Base-by-base conservation (phyloP, 2,797 vertebrate species). In the Leptoclinus maculatus region DNA sequence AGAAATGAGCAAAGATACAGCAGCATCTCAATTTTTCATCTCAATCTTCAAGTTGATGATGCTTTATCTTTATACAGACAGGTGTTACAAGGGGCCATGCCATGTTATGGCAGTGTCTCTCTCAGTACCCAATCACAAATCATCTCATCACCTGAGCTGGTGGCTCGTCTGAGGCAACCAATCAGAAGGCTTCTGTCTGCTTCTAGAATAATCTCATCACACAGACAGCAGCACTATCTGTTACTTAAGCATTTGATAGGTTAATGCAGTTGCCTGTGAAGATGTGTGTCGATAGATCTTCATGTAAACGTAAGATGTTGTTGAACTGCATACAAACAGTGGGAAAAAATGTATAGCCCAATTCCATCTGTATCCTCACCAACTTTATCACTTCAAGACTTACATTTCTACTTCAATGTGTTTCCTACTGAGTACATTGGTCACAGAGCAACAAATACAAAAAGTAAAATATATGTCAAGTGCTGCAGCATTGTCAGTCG, bases 191-290 rank as follows among this genome's bases (percentile, higher is more conserved):
- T 60, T 75, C 56, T 58, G 6, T 65, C 71, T 85, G 76, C 66
- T 74, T 83, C 73, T 34, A 39, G 71, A 80, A 36, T 89, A 88
- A 89, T 92, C 87, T 85, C 25, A 66, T 81, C 23, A 38, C 67
- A 39, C 47, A 86, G 64, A 64, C 73, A 59, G 59, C 39, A 71
- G 68, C 47, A 13, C 13, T 90, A 84, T 87, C 77, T 76, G 76
- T 79, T 80, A 79, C 80, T 85, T 83, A 84, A 85, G 76, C 67
- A 45, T 71, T 79, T 87, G 59, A 80, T 74, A 67, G 23, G 51
- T 67, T 89, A 86, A 89, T 89, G 76, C 81, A 69, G 81, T 88
- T 80, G 86, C 66, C 43, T 8, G n/a, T 69, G 23, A 68, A 65
- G 21, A 66, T 67, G 23, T 36, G 39, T 47, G 70, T 36, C 57